Evolutionary conservation across 2,797 vertebrate species (phyloP).

Genomic region (Acipenser ruthenus): DNA sequence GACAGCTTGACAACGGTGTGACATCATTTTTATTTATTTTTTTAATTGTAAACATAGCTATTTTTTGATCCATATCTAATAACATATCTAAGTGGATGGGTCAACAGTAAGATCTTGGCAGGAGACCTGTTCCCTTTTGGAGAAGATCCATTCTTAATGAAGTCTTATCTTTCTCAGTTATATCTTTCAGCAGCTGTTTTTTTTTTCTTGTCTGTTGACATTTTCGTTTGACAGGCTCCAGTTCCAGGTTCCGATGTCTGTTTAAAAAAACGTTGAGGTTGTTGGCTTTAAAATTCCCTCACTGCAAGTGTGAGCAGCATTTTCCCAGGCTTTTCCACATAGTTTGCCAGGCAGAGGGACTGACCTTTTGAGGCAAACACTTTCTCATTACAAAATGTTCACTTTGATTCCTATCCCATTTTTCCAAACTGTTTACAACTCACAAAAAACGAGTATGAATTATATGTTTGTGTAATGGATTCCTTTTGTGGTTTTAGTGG

Average conservation of each 20-base stretch:
- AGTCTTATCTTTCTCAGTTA: constrained; percentile 68
- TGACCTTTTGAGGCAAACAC: constrained; percentile 83
- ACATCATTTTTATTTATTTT: too few relatives aligned
- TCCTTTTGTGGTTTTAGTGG: constrained; percentile 73
- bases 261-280: constrained; percentile 80
- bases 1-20: too few relatives aligned
- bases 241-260: constrained; percentile 82
- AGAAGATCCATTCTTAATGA: constrained; percentile 65
- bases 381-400: constrained; percentile 82
- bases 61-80: background rate
- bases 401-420: constrained; percentile 84
- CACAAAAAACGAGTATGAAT: constrained; percentile 84
- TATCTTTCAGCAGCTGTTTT: constrained; percentile 77
- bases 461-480: constrained; percentile 84
- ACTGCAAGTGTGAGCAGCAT: constrained; percentile 74
- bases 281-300: constrained; percentile 72
- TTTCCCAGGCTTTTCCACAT: constrained; percentile 82
- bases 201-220: constrained; percentile 60
- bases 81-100: background rate
- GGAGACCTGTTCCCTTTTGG: constrained; percentile 56
- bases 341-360: constrained; percentile 77
- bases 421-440: constrained; percentile 83
- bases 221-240: constrained; percentile 77
- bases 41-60: too few relatives aligned
- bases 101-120: constrained; percentile 13